Conservation (phyloP, 2,888 invertebrate genomes). For the Pegoplata infirma region DNA sequence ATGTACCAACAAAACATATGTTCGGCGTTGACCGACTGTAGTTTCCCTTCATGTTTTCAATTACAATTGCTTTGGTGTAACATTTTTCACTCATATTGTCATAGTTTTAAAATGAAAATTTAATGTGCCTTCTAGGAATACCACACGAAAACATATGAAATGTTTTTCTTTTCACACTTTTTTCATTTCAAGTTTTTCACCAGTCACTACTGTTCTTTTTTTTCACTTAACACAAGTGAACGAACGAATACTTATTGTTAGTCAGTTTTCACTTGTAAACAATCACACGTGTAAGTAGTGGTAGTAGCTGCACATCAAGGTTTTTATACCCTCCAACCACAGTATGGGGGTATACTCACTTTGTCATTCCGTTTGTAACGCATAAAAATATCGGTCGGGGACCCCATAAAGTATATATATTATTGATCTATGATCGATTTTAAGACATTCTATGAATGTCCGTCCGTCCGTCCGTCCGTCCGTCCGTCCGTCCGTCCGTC, state of each 20-base stretch:
- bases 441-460: too few relatives aligned
- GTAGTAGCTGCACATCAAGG: conserved; percentile 38
- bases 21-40: too few relatives aligned
- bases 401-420: too few relatives aligned
- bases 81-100: conserved; percentile 34
- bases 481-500: too few relatives aligned
- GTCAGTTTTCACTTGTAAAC: background rate
- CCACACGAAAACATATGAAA: conserved; percentile 27
- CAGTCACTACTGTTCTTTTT: background rate
- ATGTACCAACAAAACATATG: too few relatives aligned
- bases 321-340: too few relatives aligned
- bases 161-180: background rate
- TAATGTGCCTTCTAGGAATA: conserved; percentile 43
- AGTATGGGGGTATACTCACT: too few relatives aligned
- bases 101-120: conserved; percentile 63
- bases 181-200: background rate
- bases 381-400: too few relatives aligned
- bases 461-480: too few relatives aligned
- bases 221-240: conserved; percentile 13
- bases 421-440: too few relatives aligned
- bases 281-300: background rate
- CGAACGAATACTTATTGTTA: background rate
- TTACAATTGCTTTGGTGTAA: background rate
- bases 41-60: too few relatives aligned
- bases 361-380: too few relatives aligned